These are phyloP conservation scores for Apis mellifera DNA, from an alignment of 1,140 invertebrate species.

Conservation along the genomic window Amel_HAv3.1 CM009939.2:8840501-8841000, in stretches of 20 bases:
- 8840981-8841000: constrained; percentile 36
- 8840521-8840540: constrained; percentile 57
- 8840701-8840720: constrained; percentile 9
- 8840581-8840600: neutral
- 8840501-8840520: constrained; percentile 31
- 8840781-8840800: constrained; percentile 24
- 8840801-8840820: constrained; percentile 41
- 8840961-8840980: constrained; percentile 48
- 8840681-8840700: neutral
- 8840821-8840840: constrained; percentile 5
- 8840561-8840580: neutral
- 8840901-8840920: constrained; percentile 26
- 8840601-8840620: neutral
- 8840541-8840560: constrained; percentile 3
- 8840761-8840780: neutral
- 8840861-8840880: constrained; percentile 61
- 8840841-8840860: constrained; percentile 7
- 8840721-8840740: constrained; percentile 2
- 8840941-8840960: constrained; percentile 38
- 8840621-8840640: neutral
- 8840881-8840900: constrained; percentile 29
- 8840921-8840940: constrained; percentile 45
- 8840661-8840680: neutral
- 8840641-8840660: no score
- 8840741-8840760: constrained; percentile 29